A percentile compares a stretch with the other conserved stretches of the same genome.
These are phyloP conservation scores for Ammospiza caudacuta DNA, from an alignment of 2,113 vertebrate genomes.

Conservation along the genomic window DNA sequence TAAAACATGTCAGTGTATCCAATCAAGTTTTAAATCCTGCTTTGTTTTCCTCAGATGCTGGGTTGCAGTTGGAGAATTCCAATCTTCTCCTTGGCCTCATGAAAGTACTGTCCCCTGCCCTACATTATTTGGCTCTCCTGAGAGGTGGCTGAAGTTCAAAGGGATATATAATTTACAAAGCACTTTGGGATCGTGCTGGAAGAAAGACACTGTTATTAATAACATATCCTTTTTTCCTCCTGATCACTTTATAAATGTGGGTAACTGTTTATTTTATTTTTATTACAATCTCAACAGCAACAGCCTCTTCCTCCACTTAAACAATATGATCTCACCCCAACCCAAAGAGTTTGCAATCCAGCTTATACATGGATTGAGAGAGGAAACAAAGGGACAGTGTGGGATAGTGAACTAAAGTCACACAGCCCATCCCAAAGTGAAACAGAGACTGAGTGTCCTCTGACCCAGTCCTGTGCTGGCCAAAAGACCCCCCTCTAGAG, in stretches of 20 bases:
- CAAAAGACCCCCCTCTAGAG: neutral
- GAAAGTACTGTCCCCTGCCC: conserved; percentile 43
- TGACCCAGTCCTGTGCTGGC: neutral
- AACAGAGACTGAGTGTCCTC: neutral
- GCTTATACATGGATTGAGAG: neutral
- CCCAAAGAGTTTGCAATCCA: neutral
- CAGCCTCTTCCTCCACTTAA: neutral
- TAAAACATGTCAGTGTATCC: conserved; percentile 25
- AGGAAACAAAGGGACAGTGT: neutral
- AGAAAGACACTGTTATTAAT: conserved; percentile 33
- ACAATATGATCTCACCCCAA: neutral
- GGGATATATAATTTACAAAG: conserved; percentile 50
- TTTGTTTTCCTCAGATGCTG: conserved; percentile 33
- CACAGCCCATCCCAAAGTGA: neutral
- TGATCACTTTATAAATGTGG: neutral
- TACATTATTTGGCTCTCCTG: conserved; percentile 42
- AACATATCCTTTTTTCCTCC: neutral
- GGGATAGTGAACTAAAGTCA: neutral
- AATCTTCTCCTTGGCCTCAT: conserved; percentile 13
- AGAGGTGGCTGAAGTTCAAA: conserved; percentile 59
- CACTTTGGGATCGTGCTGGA: conserved; percentile 32
- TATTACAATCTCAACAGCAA: neutral
- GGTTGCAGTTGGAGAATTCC: conserved; percentile 30
- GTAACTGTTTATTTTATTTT: neutral
- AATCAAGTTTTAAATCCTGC: neutral